Evolutionary conservation across 2,797 vertebrate species (phyloP), one percentile per base, ranked within the genome.

Genomic region (Aselliscus stoliczkanus): DNA sequence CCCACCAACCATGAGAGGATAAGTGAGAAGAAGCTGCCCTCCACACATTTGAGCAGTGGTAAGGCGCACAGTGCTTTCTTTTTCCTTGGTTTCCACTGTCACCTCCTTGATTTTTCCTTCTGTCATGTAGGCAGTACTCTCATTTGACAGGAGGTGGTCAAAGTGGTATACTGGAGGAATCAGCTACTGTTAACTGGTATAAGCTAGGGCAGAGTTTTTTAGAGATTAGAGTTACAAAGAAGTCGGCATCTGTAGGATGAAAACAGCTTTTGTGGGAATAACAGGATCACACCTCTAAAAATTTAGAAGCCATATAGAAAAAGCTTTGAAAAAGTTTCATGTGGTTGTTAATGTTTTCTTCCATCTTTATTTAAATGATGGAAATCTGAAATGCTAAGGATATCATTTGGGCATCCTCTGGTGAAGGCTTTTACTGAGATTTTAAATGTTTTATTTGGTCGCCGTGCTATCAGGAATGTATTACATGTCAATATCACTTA

Each of bases 1-100:
- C 98, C 99, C 82, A 93, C 97, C 96, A 98, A 96, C 39, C 99
- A 98, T 0, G 99, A 99, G 86, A 98, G 98, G 97, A 98, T 98
- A 60, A 94, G 83, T 5, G 98, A 98, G 62, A 98, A 97, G 96
- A 98, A 97, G 65, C 84, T 95, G 17, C 39, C 97, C 20, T 96
- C 97, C 44, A 97, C 98, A 80, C 98, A 98, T 83, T 98, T 97
- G 21, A 97, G 90, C 94, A 98, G 90, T 58, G 99, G 99, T 99
- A 98, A 99, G 99, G 93, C 47, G 25, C 83, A 31, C n/a, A 58
- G 52, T 29, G 14, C 15, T 27, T 70, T 95, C 62, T 77, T 17
- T 37, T 88, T 64, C 3, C 64, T 83, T 76, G 58, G 60, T 54
- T 72, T 79, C 80, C 18, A 50, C n/a, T 70, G 69, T 79, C 9